Base-by-base conservation (phyloP, 2,888 invertebrate genomes). In the Chalcosyrphus nemorum region DNA sequence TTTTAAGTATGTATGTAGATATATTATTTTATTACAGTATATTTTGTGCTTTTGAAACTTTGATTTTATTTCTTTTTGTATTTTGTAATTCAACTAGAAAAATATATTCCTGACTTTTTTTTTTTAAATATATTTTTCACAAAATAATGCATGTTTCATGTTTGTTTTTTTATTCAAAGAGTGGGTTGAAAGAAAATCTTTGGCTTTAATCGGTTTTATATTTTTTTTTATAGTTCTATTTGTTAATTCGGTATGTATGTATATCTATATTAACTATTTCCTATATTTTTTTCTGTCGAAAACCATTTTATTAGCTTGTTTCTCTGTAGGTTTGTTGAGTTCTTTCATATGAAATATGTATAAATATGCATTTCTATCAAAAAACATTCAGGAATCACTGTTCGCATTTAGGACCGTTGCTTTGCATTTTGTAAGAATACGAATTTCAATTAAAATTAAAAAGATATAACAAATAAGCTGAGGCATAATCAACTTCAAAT, bases 1-100 rank as follows among this genome's bases (percentile, higher is more conserved):
- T 81, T 63, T n/a, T 74, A 57, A 21, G 38, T 61, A 71, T 50
- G 50, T 76, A 71, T 71, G 45, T 81, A 63, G 59, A 70, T 71
- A 29, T 65, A 43, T 24, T 77, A 72, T 82, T 72, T 61, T 47
- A 72, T 82, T 82, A 82, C 82, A 78, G 72, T 82, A 82, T 82
- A 77, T 78, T 82, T 82, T 82, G 82, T 82, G 82, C 82, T 82
- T 82, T 74, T 72, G 72, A 82, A 82, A 82, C 66, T 74, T 74
- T 78, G 66, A 72, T 78, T 72, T 47, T 47, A 38, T 32, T 41
- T 50, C 43, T 35, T 43, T n/a, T 50, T n/a, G 4, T 47, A 21
- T 56, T 61, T 66, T 84, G 63, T 75, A 75, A 65, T 84, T 84
- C 84, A 75, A 70, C 52, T 84, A 84, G 65, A 84, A 84, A 84